A percentile compares a stretch with the other conserved stretches of the same genome.
These are phyloP conservation scores for Sylvicapra grimmia DNA, from an alignment of 2,113 vertebrate species.

Conservation along the genomic window DNA sequence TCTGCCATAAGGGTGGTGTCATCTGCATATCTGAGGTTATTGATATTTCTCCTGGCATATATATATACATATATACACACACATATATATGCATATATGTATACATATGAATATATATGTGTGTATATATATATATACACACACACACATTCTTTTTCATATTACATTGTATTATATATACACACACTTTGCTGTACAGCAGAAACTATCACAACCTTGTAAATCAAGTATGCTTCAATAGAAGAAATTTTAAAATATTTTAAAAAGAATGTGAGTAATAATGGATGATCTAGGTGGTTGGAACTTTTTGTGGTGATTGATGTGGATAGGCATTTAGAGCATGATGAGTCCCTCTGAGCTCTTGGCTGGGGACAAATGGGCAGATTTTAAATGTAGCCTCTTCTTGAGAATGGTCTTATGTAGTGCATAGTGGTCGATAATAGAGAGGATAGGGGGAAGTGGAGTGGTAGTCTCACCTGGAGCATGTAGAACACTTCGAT, in stretches of 20 bases:
- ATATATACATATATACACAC: too few relatives aligned
- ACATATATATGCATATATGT: too few relatives aligned
- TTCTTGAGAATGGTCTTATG: constrained; percentile 3
- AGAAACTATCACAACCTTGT: not conserved
- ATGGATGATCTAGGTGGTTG: not conserved
- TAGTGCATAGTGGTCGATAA: not conserved
- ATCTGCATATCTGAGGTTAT: too few relatives aligned
- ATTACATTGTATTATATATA: not conserved
- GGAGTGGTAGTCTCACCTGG: not conserved
- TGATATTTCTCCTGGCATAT: too few relatives aligned
- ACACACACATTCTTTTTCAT: not conserved
- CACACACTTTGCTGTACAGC: not conserved
- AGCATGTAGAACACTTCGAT: not conserved
- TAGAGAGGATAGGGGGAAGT: not conserved
- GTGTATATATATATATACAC: too few relatives aligned
- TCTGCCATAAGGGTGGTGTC: too few relatives aligned
- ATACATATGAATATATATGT: not conserved
- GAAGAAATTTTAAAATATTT: not conserved
- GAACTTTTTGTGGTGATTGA: not conserved
- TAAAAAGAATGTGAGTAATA: not conserved
- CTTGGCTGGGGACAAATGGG: not conserved
- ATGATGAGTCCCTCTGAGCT: not conserved
- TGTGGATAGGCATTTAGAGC: not conserved
- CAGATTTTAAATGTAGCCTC: not conserved
- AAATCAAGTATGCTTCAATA: not conserved